Evolutionary conservation across 2,888 invertebrate genomes (phyloP).

Genomic region (Nineta flava): DNA sequence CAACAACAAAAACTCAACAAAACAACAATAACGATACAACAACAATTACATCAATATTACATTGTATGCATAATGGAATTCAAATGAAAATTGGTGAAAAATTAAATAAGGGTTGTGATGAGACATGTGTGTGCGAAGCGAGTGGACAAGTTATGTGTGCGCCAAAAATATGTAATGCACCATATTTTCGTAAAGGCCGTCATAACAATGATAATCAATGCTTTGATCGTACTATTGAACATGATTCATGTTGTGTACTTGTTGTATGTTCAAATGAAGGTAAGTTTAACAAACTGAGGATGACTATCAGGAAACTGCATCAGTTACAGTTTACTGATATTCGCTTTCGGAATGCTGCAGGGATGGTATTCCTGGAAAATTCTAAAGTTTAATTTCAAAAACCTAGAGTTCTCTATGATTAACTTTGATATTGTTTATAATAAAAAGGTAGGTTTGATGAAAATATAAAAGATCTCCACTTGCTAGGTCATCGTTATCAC

Average conservation of each 20-base stretch:
- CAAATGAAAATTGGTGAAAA: conserved; percentile 47
- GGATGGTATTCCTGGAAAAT: no score
- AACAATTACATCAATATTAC: not conserved
- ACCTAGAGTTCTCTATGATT: no score
- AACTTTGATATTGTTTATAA: no score
- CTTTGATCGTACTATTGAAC: conserved; percentile 48
- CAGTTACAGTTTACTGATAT: no score
- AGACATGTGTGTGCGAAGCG: conserved; percentile 51
- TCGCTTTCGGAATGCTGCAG: no score
- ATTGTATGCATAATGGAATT: conserved; percentile 26
- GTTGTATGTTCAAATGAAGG: conserved; percentile 48
- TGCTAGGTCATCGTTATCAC: no score
- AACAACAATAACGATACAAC: conserved; percentile 9
- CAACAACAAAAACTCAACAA: no score
- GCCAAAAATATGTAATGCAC: conserved; percentile 49
- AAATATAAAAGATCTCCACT: no score
- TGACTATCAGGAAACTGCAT: no score
- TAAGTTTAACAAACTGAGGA: no score
- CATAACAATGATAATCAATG: conserved; percentile 53
- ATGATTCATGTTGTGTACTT: conserved; percentile 55
- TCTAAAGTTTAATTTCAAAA: no score
- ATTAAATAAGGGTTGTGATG: conserved; percentile 58
- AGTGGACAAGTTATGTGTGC: conserved; percentile 55
- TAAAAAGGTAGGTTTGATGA: no score
- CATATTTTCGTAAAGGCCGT: conserved; percentile 52